Conservation (phyloP, 2,888 invertebrate species). For the Epinotia ramella region DNA sequence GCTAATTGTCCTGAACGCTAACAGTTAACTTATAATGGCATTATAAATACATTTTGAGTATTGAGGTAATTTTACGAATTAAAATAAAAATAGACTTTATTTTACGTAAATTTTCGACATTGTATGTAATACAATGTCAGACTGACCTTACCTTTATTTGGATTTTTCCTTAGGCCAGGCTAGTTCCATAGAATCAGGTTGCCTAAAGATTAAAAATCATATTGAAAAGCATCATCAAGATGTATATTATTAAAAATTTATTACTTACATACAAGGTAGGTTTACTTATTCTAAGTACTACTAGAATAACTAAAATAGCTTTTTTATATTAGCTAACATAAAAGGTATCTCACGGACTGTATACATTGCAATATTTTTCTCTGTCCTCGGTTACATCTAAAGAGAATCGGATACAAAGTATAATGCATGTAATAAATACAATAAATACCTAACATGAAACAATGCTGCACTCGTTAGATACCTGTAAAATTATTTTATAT, state of each 20-base stretch:
- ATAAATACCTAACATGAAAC: slow-evolving; percentile 78
- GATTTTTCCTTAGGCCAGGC: too few species aligned
- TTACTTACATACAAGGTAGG: slow-evolving; percentile 81
- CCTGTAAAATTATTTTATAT: slow-evolving; percentile 63
- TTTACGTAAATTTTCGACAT: too few species aligned
- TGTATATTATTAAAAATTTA: slow-evolving; percentile 79
- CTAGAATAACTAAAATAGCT: slow-evolving; percentile 73
- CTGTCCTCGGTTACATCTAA: slow-evolving; percentile 64
- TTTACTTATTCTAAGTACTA: slow-evolving; percentile 78
- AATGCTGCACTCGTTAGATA: slow-evolving; percentile 69
- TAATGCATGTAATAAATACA: slow-evolving; percentile 79
- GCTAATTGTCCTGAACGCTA: too few species aligned
- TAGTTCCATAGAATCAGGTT: neutral
- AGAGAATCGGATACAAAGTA: slow-evolving; percentile 69
- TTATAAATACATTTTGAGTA: too few species aligned
- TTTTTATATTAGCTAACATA: slow-evolving; percentile 77
- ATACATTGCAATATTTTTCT: slow-evolving; percentile 67
- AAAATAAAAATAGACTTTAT: too few species aligned
- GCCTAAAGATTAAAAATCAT: slow-evolving; percentile 34
- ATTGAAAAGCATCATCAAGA: slow-evolving; percentile 51
- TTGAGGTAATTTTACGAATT: too few species aligned
- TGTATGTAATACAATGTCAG: too few species aligned
- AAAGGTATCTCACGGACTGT: slow-evolving; percentile 74
- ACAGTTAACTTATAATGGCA: too few species aligned
- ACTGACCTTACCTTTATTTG: neutral